Conservation (phyloP, 2,797 vertebrate genomes). For the Myotis vivesi region DNA sequence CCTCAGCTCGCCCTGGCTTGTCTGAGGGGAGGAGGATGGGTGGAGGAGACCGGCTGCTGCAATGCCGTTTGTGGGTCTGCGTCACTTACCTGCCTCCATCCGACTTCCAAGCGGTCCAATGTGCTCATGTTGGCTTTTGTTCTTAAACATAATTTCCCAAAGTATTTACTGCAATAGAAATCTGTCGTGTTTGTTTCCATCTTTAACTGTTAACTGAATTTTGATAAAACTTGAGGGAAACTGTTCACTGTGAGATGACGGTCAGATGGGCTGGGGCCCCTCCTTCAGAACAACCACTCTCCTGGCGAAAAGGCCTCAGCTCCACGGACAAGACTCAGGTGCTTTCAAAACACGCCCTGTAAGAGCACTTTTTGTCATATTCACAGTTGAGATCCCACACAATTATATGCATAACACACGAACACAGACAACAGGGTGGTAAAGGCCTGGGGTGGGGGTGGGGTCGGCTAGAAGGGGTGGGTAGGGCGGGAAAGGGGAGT, state of each 20-base stretch:
- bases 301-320: not conserved
- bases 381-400: not conserved
- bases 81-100: not conserved
- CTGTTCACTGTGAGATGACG: not conserved
- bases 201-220: not conserved
- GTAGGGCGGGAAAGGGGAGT: too few species aligned
- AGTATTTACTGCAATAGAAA: not conserved
- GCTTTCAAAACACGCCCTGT: not conserved
- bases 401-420: too few species aligned
- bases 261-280: too few species aligned
- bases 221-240: not conserved
- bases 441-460: too few species aligned
- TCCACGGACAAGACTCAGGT: not conserved
- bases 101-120: not conserved
- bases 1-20: accelerated
- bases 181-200: not conserved
- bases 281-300: accelerated
- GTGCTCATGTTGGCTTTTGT: not conserved
- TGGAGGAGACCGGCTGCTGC: accelerated
- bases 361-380: not conserved
- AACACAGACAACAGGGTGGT: too few species aligned
- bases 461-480: too few species aligned
- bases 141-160: not conserved
- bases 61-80: accelerated
- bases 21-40: not conserved